These are phyloP conservation scores for Cyphomyrmex costatus DNA, from an alignment of 1,140 invertebrate species.

Conservation along the genomic window DNA sequence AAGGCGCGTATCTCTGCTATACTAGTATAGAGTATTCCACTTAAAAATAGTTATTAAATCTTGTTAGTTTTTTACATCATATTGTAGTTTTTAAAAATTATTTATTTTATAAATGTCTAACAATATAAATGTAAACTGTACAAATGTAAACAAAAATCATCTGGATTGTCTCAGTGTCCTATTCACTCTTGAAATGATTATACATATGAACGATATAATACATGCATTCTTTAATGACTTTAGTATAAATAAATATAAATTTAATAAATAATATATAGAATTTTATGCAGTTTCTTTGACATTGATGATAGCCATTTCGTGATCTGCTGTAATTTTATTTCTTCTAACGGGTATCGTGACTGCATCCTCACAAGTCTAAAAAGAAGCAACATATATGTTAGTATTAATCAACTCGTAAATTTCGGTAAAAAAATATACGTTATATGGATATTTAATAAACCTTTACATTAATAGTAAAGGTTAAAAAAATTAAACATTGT, in stretches of 20 bases:
- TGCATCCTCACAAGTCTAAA: slow-evolving; percentile 85
- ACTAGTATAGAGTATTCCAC: no score
- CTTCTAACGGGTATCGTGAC: slow-evolving; percentile 81
- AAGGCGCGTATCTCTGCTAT: no score
- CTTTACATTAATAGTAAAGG: no score
- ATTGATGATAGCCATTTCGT: slow-evolving; percentile 83
- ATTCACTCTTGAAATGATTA: slow-evolving; percentile 31
- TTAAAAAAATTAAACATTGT: no score
- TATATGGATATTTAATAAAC: not conserved
- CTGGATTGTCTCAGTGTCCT: not conserved
- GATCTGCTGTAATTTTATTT: slow-evolving; percentile 80
- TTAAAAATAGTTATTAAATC: slow-evolving; percentile 52
- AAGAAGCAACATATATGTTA: slow-evolving; percentile 55
- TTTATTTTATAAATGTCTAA: slow-evolving; percentile 69
- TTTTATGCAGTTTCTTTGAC: slow-evolving; percentile 80
- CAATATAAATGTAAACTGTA: slow-evolving; percentile 82
- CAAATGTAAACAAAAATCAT: slow-evolving; percentile 73
- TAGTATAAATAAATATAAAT: slow-evolving; percentile 75
- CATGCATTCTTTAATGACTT: slow-evolving; percentile 38
- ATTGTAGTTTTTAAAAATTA: slow-evolving; percentile 25
- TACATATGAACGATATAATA: slow-evolving; percentile 73
- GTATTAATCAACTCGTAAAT: not conserved
- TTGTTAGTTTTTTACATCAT: slow-evolving; percentile 19
- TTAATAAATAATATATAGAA: slow-evolving; percentile 79
- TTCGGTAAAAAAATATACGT: not conserved